These are phyloP conservation scores for Protonemura montana DNA, from an alignment of 2,888 invertebrate species.

Conservation along the genomic window DNA sequence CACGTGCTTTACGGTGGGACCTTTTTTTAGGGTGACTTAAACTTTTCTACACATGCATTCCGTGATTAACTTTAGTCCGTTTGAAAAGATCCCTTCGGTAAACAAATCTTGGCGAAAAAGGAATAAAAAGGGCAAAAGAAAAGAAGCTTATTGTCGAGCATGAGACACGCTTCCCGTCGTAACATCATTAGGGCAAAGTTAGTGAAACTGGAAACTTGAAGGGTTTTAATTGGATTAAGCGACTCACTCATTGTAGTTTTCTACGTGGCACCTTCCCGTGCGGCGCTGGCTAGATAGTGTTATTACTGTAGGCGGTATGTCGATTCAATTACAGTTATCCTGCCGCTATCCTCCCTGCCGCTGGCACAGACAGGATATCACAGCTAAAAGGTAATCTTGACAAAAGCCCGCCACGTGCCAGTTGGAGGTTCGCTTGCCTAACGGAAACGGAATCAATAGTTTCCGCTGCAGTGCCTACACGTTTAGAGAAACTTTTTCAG, in stretches of 20 bases:
- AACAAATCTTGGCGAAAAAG: not conserved
- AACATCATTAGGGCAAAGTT: not conserved
- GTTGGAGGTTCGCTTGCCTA: not conserved
- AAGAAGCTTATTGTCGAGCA: not conserved
- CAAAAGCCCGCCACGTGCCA: not conserved
- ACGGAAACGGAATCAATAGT: not conserved
- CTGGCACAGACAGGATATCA: not conserved
- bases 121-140: not conserved
- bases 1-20: not conserved
- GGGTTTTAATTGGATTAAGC: not conserved
- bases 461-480: not conserved
- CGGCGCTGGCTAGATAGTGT: not conserved
- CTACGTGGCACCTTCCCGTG: not conserved
- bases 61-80: not conserved
- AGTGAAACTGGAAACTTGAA: not conserved
- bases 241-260: not conserved
- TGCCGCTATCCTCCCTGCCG: no score
- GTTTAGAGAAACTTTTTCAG: not conserved
- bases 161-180: not conserved
- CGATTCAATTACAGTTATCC: not conserved
- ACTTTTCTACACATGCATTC: not conserved
- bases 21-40: not conserved
- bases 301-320: not conserved
- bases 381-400: not conserved
- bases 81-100: not conserved